Evolutionary conservation across 2,113 vertebrate species (phyloP), one percentile per base, ranked within the genome.

Genomic region (Protomyctophum bolini): DNA sequence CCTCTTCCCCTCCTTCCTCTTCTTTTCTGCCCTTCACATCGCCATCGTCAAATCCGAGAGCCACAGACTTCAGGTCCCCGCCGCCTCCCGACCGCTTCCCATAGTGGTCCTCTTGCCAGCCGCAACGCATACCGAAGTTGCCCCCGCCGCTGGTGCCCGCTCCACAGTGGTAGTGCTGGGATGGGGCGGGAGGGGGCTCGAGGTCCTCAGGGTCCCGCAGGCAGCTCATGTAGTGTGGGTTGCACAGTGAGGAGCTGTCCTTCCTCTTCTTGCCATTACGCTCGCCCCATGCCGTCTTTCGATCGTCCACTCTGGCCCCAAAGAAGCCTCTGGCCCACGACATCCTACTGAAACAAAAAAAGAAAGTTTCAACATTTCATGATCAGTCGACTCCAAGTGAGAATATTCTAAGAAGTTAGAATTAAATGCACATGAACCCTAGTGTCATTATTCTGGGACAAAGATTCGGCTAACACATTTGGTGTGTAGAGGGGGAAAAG

Each of bases 321-420:
- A 98, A 92, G 91, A 98, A 94, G 83, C 94, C 94, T 69, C 95
- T 95, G 94, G 97, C 96, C 97, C 97, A 99, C 75, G 97, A 99
- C 97, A 98, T 97, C 87, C 95, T 96, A 7, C 28, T 10, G 63
- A 10, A 2, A 63, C 7, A 63, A 59, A 66, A 80, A 1, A 41
- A 9, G 6, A 52, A 21, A 1, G 3, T 41, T 41, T 41, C 33
- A 41, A 41, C 33, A 41, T 41, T 41, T 41, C 5, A 41, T 41
- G 33, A 3, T 41, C 33, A 4, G 33, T 41, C 33, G 3, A 41
- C 33, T 41, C 3, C 1, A 41, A 41, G 33, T 41, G 5, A 41
- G 33, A 41, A 41, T 41, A 41, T 41, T 41, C 33, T 41, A 4
- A 4, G 3, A 41, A 41, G 33, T 41, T 41, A 41, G 33, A 41